Base-by-base conservation (phyloP, 1,140 invertebrate species). In the Macrostomum lignano region DNA sequence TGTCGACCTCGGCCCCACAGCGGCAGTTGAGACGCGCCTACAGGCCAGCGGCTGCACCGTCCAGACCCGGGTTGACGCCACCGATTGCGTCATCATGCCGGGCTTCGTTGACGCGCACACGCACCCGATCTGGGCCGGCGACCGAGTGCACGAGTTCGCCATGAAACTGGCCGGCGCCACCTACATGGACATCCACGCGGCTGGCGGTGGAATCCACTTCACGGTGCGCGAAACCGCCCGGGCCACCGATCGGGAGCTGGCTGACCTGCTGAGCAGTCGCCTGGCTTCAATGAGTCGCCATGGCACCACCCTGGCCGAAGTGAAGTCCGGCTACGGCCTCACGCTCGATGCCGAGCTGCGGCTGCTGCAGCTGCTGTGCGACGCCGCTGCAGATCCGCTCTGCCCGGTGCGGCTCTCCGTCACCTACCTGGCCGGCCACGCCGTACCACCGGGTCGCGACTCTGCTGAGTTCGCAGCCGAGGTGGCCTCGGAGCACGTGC, bases 81-180 rank as follows among this genome's bases (percentile, higher is more conserved):
- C n/a, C n/a, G n/a, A n/a, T n/a, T n/a, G n/a, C n/a, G n/a, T n/a
- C n/a, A n/a, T n/a, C n/a, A n/a, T n/a, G n/a, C 2, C 36, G 53
- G 65, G 69, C 4, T 55, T 70, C 14, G 59, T 70, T 17, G 68
- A 71, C 48, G 63, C 58, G 6, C 68, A 70, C 42, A 68, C 67
- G 15, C 69, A 71, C 52, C 64, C 67, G 0, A 62, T 71, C 3
- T 71, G 69, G 65, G 62, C 61, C 22, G 68, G 68, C 6, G 69
- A 71, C 44, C 44, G 68, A 32, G 66, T 71, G 4, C 61, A 70
- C 38, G 68, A 71, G 48, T 71, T 70, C 49, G 60, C 66, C 7
- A 63, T 67, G 61, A 68, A 68, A 55, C 40, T 58, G 49, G 65
- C 53, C 47, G 54, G 65, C 40, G 63, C 64, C 3, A 52, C 59